phyloP scores from a whole-genome alignment of 2,888 invertebrate species.

The Drosophila longiperda region DNA sequence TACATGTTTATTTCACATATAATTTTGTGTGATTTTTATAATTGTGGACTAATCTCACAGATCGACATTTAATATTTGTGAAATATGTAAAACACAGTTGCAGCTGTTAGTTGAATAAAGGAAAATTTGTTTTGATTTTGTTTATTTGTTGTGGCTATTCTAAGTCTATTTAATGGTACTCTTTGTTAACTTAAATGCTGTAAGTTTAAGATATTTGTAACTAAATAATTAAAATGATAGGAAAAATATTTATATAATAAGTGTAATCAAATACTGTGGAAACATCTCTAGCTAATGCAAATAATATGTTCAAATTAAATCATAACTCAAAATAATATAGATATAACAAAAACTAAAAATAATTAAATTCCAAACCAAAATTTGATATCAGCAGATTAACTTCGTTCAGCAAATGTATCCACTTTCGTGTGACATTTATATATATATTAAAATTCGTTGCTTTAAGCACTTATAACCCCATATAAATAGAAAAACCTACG shows the following conservation, averaged over 20 bases:
- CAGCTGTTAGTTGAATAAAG: not conserved
- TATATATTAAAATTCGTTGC: not conserved
- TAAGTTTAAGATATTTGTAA: not conserved
- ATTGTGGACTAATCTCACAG: not conserved
- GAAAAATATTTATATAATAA: not conserved
- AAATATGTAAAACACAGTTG: not conserved
- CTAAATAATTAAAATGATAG: not conserved
- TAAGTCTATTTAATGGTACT: not conserved
- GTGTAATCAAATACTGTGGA: not conserved
- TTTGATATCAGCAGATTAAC: not conserved
- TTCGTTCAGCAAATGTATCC: not conserved
- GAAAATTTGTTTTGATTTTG: not conserved
- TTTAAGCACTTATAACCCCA: not conserved
- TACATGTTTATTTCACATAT: not conserved
- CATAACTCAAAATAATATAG: not conserved
- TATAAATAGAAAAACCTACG: not conserved
- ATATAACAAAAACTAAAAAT: not conserved
- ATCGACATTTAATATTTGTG: not conserved
- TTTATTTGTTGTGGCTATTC: not conserved
- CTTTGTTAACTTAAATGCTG: rapidly evolving
- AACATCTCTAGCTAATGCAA: not conserved
- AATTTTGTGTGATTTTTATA: not conserved
- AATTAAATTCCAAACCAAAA: not conserved
- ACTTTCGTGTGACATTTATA: not conserved
- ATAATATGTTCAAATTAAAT: not conserved